phyloP scores from a whole-genome alignment of 2,888 invertebrate genomes.

The Cyclophora albipunctata region DNA sequence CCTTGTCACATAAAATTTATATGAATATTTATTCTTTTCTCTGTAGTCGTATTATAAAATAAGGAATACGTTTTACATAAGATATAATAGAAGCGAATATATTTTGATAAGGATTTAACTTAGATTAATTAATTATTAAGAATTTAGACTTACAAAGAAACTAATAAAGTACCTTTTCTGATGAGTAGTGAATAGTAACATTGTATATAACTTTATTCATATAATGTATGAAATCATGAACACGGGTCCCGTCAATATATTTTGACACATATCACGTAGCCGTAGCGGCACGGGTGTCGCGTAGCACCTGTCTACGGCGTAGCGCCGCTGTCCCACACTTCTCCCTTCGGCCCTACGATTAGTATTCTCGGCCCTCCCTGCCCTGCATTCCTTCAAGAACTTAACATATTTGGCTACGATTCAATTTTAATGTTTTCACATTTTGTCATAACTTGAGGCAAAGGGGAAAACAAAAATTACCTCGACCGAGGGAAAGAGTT shows the following conservation, averaged over 20 bases:
- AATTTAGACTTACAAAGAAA: too few relatives aligned
- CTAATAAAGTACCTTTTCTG: too few relatives aligned
- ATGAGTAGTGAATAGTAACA: too few relatives aligned
- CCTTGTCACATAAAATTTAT: too few relatives aligned
- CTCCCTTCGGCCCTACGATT: constrained; percentile 37
- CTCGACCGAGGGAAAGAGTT: constrained; percentile 53
- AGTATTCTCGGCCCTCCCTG: constrained; percentile 51
- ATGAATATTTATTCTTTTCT: too few relatives aligned
- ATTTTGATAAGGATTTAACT: too few relatives aligned
- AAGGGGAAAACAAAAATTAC: constrained; percentile 65
- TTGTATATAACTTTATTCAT: too few relatives aligned
- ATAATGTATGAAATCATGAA: too few relatives aligned
- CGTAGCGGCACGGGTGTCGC: constrained; percentile 32
- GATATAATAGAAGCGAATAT: too few relatives aligned
- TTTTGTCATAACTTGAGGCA: constrained; percentile 63
- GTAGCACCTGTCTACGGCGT: constrained; percentile 61
- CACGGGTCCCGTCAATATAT: constrained; percentile 7
- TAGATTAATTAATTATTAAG: too few relatives aligned
- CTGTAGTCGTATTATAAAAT: too few relatives aligned
- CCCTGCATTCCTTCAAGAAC: constrained; percentile 49
- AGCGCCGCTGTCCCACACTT: constrained; percentile 28
- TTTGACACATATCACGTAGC: constrained; percentile 16
- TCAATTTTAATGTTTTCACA: constrained; percentile 71
- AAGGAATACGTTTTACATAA: too few relatives aligned
- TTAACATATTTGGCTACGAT: constrained; percentile 67